Percentiles rank a stretch among this genome's conserved stretches.
phyloP scores from a whole-genome alignment of 2,113 vertebrate genomes.

The Mohoua ochrocephala region DNA sequence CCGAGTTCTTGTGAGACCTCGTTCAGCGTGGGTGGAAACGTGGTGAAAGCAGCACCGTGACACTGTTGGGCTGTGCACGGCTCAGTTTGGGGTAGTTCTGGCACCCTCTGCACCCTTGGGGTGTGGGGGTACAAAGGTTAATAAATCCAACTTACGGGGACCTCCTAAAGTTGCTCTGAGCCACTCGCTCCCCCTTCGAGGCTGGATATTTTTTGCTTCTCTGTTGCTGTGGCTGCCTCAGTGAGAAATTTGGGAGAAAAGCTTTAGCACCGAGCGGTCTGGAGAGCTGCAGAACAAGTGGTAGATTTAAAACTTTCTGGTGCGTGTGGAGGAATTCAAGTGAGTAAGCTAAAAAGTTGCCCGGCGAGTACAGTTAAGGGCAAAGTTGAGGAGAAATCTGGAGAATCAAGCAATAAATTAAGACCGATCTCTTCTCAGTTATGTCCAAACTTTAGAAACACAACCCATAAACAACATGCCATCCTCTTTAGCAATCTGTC shows the following conservation, averaged over 20 bases:
- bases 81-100: neutral
- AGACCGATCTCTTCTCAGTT: neutral
- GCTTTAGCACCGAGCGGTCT: neutral
- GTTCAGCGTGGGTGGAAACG: accelerated
- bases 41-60: neutral
- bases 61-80: neutral
- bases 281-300: neutral
- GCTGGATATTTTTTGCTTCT: neutral
- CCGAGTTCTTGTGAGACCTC: neutral
- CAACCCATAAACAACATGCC: neutral
- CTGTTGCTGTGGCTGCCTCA: neutral
- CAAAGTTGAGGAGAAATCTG: neutral
- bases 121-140: neutral
- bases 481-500: neutral
- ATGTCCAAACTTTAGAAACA: neutral
- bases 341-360: neutral
- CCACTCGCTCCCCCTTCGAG: neutral
- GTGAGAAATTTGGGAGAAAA: neutral
- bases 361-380: neutral
- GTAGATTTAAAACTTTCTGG: neutral
- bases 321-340: neutral
- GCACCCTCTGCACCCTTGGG: accelerated
- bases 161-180: neutral
- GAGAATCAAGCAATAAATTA: neutral
- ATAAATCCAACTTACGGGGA: neutral